Evolutionary conservation across 2,888 invertebrate genomes (phyloP).

Genomic region (Heliconius cydno): DNA sequence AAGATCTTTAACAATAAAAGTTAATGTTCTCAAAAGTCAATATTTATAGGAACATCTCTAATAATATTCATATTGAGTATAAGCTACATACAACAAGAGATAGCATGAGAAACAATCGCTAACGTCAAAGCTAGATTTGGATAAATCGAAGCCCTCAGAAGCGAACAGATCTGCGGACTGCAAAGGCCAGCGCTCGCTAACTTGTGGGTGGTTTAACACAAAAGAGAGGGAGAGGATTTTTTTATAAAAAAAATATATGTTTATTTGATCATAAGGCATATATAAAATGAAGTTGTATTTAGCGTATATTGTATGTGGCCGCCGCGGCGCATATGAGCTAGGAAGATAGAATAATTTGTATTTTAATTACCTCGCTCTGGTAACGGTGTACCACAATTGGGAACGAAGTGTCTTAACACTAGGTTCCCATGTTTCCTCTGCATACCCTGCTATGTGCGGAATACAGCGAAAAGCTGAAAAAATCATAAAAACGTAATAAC

Average conservation of each 20-base stretch:
- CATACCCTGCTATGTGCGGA: too few relatives aligned
- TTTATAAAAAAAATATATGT: background rate
- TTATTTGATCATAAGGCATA: background rate
- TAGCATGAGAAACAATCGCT: constrained; percentile 15
- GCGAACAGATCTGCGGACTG: constrained; percentile 45
- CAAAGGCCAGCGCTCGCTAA: constrained; percentile 45
- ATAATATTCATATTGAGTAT: background rate
- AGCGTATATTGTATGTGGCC: too few relatives aligned
- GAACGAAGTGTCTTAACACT: too few relatives aligned
- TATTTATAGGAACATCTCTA: background rate
- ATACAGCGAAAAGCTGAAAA: too few relatives aligned
- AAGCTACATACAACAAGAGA: too few relatives aligned
- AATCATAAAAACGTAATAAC: too few relatives aligned
- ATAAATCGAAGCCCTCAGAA: constrained; percentile 47
- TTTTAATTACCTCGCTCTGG: too few relatives aligned
- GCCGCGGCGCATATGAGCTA: too few relatives aligned
- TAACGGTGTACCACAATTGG: too few relatives aligned
- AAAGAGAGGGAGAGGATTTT: background rate
- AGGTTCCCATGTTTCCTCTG: too few relatives aligned
- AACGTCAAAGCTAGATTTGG: constrained; percentile 42
- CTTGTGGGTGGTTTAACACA: constrained; percentile 30
- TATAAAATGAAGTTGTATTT: too few relatives aligned
- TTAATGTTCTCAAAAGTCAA: background rate
- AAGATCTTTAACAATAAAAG: background rate
- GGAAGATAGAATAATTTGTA: too few relatives aligned